Evolutionary conservation across 64 coral and sea anemone genomes (phyloP).

Genomic region (Montipora sp.): DNA sequence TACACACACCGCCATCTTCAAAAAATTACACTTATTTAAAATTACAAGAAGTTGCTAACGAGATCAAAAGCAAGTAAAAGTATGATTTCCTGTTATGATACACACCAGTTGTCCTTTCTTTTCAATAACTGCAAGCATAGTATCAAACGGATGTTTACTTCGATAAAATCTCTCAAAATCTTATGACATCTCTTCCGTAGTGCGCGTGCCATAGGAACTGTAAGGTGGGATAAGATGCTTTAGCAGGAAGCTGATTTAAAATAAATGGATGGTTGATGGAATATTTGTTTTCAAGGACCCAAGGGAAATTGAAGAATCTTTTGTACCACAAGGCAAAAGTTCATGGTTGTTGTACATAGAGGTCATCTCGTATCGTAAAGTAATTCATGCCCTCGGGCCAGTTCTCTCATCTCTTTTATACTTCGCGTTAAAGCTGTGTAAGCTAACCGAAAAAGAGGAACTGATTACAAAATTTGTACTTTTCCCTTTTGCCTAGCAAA

Average conservation of each 20-base stretch:
- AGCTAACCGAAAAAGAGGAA: not conserved
- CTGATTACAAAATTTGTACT: not conserved
- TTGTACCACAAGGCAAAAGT: not conserved
- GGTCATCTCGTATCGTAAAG: not conserved
- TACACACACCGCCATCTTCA: not conserved
- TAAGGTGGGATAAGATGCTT: not conserved
- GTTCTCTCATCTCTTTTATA: not conserved
- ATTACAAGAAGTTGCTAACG: not conserved
- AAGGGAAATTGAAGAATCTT: not conserved
- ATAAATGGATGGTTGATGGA: not conserved
- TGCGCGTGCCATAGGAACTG: not conserved
- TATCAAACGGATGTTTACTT: slow-evolving; percentile 14
- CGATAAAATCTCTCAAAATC: not conserved
- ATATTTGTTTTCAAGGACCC: not conserved
- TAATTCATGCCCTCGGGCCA: not conserved
- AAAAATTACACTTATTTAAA: not conserved
- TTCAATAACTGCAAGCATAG: not conserved
- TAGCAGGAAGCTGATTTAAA: no score
- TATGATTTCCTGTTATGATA: slow-evolving; percentile 17
- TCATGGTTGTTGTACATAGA: not conserved
- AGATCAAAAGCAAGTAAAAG: not conserved
- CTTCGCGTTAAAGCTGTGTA: not conserved
- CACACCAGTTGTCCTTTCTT: not conserved
- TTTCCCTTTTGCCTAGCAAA: not conserved
- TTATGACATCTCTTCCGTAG: not conserved